Conservation (phyloP, 2,797 vertebrate genomes). For the Pangasius djambal region DNA sequence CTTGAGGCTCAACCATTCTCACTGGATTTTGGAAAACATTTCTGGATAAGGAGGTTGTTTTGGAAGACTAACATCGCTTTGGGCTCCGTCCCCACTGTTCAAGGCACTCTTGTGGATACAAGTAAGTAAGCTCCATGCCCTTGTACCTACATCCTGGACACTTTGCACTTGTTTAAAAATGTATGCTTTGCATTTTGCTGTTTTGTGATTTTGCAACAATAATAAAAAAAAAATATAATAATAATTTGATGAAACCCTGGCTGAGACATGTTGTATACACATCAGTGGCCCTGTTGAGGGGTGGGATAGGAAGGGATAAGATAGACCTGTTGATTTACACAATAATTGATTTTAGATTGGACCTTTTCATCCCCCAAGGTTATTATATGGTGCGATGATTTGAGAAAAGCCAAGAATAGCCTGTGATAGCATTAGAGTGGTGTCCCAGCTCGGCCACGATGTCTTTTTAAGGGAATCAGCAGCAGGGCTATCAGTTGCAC, state of each 20-base stretch:
- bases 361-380: slow-evolving; percentile 70
- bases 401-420: slow-evolving; percentile 87
- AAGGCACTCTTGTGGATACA: slow-evolving; percentile 87
- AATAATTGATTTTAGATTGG: neutral
- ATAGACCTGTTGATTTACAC: neutral
- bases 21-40: slow-evolving; percentile 81
- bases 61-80: slow-evolving; percentile 69
- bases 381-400: slow-evolving; percentile 75
- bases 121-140: slow-evolving; percentile 75
- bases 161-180: neutral
- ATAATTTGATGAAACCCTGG: neutral
- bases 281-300: neutral
- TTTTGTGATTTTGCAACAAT: slow-evolving; percentile 26
- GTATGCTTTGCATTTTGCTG: slow-evolving; percentile 26
- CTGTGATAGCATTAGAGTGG: slow-evolving; percentile 85
- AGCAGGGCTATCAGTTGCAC: slow-evolving; percentile 83
- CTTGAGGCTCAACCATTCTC: slow-evolving; percentile 87
- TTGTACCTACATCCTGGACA: slow-evolving; percentile 40
- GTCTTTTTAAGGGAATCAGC: slow-evolving; percentile 99
- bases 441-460: slow-evolving; percentile 80
- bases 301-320: neutral
- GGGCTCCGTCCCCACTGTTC: slow-evolving; percentile 83
- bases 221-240: neutral
- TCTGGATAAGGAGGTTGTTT: slow-evolving; percentile 86
- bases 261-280: neutral